These are phyloP conservation scores for Nanorana parkeri DNA, from an alignment of 2,113 vertebrate species.

Conservation along the genomic window DNA sequence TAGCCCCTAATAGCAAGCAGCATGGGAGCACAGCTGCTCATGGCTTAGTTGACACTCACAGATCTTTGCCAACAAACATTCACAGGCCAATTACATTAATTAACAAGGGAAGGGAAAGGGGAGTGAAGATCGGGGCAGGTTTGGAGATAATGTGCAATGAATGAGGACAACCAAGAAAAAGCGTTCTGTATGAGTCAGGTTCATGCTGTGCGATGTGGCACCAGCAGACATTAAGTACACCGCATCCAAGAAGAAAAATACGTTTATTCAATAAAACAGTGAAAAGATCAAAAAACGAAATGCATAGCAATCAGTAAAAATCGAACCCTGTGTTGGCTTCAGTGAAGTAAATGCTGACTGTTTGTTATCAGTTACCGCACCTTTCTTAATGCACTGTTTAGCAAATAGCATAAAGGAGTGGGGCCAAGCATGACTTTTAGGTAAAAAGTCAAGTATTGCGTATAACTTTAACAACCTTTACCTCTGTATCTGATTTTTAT, in stretches of 20 bases:
- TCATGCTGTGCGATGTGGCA: slow-evolving; percentile 31
- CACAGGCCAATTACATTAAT: slow-evolving; percentile 56
- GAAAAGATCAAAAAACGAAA: no score
- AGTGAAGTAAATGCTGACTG: no score
- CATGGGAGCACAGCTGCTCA: slow-evolving; percentile 55
- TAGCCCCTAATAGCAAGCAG: slow-evolving; percentile 51
- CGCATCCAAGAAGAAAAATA: background rate
- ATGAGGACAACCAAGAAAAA: slow-evolving; percentile 21
- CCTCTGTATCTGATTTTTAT: no score
- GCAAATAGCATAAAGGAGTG: no score
- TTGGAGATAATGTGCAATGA: slow-evolving; percentile 38
- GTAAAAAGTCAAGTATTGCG: no score
- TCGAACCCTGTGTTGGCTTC: no score
- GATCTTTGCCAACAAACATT: slow-evolving; percentile 42
- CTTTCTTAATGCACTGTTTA: no score
- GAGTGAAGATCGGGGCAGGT: slow-evolving; percentile 27
- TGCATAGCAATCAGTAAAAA: no score
- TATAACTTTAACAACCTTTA: no score
- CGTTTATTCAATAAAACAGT: background rate
- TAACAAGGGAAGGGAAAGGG: slow-evolving; percentile 27
- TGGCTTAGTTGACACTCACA: slow-evolving; percentile 37
- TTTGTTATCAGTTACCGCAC: no score
- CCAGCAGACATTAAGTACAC: background rate
- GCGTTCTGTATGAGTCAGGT: background rate
- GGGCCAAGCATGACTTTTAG: no score